phyloP scores from a whole-genome alignment of 2,888 invertebrate species.

The Cephus runcator region DNA sequence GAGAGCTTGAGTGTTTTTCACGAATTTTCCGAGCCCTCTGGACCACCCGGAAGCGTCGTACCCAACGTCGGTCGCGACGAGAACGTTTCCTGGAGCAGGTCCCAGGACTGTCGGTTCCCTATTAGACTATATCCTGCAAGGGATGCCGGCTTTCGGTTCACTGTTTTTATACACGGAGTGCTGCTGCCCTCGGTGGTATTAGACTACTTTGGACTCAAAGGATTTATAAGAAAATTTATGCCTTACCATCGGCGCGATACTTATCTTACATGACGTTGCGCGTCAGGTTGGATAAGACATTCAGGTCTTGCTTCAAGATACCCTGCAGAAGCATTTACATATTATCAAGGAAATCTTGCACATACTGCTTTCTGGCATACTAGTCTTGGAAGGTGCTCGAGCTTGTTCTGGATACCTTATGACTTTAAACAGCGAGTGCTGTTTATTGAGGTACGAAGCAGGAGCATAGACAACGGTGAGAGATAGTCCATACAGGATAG shows the following conservation, averaged over 20 bases:
- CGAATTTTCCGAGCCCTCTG: constrained; percentile 9
- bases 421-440: neutral
- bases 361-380: neutral
- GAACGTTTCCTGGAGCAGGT: neutral
- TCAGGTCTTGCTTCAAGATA: neutral
- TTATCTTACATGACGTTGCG: neutral
- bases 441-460: neutral
- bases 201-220: neutral
- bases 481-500: neutral
- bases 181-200: constrained; percentile 26
- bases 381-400: neutral
- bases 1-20: constrained; percentile 32
- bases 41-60: neutral
- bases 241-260: neutral
- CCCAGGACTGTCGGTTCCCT: neutral
- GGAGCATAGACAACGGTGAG: neutral
- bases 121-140: neutral
- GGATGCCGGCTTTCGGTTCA: constrained; percentile 45
- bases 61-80: neutral
- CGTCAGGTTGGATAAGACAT: neutral
- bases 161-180: constrained; percentile 46
- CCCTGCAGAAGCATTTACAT: neutral
- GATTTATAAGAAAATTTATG: neutral
- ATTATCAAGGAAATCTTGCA: neutral
- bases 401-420: neutral